Conservation (phyloP, 2,797 vertebrate genomes). For the Chloroceryle inda region DNA sequence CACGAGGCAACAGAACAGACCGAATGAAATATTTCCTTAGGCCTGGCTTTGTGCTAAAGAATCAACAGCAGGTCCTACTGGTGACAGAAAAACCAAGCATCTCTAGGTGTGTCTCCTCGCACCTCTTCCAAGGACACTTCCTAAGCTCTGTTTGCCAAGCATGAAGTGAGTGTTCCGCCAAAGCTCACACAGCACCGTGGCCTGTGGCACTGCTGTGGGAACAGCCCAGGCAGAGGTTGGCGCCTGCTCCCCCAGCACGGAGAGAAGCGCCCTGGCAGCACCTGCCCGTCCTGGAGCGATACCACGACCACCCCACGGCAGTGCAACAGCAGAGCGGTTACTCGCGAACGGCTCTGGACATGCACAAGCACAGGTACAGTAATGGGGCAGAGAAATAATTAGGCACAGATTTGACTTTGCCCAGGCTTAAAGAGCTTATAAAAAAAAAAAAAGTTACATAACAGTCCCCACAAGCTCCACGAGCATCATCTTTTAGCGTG, state of each 20-base stretch:
- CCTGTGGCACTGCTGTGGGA: rapidly evolving
- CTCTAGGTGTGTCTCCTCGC: rapidly evolving
- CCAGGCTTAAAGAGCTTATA: background rate
- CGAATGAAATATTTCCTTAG: background rate
- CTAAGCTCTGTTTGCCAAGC: background rate
- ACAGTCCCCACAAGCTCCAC: conserved; percentile 12
- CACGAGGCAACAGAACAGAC: background rate
- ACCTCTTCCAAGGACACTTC: background rate
- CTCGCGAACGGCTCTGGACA: background rate
- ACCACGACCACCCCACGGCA: background rate
- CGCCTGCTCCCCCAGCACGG: rapidly evolving
- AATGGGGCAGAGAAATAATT: background rate
- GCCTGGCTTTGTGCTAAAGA: rapidly evolving
- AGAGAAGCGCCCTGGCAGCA: rapidly evolving
- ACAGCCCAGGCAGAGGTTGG: rapidly evolving
- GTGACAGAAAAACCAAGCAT: background rate
- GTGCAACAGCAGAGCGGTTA: background rate
- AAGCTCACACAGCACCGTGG: background rate
- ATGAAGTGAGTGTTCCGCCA: rapidly evolving
- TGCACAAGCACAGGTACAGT: background rate
- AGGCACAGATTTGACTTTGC: background rate
- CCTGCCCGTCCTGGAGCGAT: rapidly evolving
- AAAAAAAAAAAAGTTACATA: conserved; percentile 49
- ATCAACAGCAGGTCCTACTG: background rate
- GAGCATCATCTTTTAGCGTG: conserved; percentile 1